phyloP scores from a whole-genome alignment of 2,113 vertebrate genomes.

The Hippocampus abdominalis region DNA sequence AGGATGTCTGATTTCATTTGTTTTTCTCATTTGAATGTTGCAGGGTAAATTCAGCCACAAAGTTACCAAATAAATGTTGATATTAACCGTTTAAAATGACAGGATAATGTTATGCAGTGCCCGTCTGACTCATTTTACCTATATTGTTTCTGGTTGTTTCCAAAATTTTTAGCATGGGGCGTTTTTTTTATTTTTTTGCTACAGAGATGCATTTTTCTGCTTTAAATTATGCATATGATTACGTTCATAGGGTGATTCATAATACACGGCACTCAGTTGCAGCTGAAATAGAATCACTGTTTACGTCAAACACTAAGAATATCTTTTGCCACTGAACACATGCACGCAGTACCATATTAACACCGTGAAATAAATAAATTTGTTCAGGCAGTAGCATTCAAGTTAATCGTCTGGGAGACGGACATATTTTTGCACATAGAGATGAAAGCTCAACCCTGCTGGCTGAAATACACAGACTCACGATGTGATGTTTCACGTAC shows the following conservation, averaged over 20 bases:
- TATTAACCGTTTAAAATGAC: too few relatives aligned
- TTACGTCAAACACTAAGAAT: not conserved
- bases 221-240: not conserved
- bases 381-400: not conserved
- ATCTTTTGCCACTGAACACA: not conserved
- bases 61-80: too few relatives aligned
- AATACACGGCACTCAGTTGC: not conserved
- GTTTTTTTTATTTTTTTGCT: not conserved
- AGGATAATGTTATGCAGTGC: too few relatives aligned
- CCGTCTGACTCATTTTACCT: too few relatives aligned
- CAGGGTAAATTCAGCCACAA: too few relatives aligned
- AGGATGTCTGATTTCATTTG: too few relatives aligned
- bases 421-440: slow-evolving; percentile 4
- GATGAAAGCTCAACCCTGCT: not conserved
- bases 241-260: not conserved
- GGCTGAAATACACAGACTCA: slow-evolving; percentile 1
- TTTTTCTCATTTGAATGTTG: too few relatives aligned
- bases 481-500: slow-evolving; percentile 2
- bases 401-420: not conserved
- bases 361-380: not conserved
- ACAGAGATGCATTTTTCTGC: not conserved
- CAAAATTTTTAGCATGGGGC: not conserved
- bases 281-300: not conserved
- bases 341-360: not conserved
- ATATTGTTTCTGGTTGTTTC: too few relatives aligned